Evolutionary conservation across 2,797 vertebrate genomes (phyloP).

Genomic region (Triplophysa yarkandensis): DNA sequence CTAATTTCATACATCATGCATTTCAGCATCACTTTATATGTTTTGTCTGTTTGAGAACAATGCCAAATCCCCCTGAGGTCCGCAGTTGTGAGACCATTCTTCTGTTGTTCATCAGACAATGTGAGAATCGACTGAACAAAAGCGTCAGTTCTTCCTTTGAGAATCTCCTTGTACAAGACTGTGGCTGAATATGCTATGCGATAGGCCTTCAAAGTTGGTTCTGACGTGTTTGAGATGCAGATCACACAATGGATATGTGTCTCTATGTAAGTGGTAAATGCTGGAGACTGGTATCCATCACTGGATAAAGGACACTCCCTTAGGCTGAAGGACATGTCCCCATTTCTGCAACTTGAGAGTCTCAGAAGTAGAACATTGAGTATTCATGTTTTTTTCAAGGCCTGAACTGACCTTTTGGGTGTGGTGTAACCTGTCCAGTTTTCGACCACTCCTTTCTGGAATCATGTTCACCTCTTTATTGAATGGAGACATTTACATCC

Average conservation of each 20-base stretch:
- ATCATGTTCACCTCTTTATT: constrained; percentile 57
- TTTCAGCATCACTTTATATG: background rate
- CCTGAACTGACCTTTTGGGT: constrained; percentile 64
- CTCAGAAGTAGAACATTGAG: constrained; percentile 72
- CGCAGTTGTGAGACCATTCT: constrained; percentile 27
- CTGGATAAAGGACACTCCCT: constrained; percentile 61
- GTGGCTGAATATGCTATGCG: constrained; percentile 50
- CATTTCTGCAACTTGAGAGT: constrained; percentile 65
- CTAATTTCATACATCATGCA: constrained; percentile 47
- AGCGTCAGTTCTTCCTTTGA: background rate
- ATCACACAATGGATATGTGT: constrained; percentile 53
- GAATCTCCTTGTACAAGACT: constrained; percentile 46
- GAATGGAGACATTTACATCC: no score
- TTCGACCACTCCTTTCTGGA: constrained; percentile 58
- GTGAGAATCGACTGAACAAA: constrained; percentile 35
- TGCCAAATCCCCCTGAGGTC: constrained; percentile 53
- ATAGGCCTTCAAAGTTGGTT: constrained; percentile 45
- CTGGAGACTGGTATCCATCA: constrained; percentile 53
- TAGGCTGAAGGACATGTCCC: constrained; percentile 49
- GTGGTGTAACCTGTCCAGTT: constrained; percentile 62
- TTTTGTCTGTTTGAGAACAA: constrained; percentile 38
- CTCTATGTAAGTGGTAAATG: constrained; percentile 59
- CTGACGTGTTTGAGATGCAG: constrained; percentile 48
- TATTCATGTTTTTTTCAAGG: constrained; percentile 68
- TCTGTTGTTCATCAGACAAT: constrained; percentile 50